Percentiles rank a stretch among this genome's conserved stretches.
phyloP scores from a whole-genome alignment of 2,888 invertebrate genomes.

The Rotaria macrura region DNA sequence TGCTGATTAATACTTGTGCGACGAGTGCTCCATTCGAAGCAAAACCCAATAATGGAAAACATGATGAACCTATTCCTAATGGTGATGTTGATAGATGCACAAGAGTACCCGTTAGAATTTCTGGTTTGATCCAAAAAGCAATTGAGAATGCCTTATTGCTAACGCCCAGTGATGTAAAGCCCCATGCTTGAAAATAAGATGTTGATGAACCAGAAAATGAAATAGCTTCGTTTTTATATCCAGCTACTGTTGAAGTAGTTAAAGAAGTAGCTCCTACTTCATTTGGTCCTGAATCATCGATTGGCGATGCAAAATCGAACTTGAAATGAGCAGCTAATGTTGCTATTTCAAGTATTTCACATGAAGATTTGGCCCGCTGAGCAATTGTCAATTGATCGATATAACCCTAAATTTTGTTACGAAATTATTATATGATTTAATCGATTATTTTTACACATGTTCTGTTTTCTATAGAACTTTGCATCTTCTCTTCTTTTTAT shows the following conservation, averaged over 20 bases:
- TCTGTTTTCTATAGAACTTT: too few species aligned
- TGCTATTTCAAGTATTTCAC: not conserved
- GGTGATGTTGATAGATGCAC: not conserved
- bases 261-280: not conserved
- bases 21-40: not conserved
- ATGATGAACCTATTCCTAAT: not conserved
- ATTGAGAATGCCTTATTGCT: not conserved
- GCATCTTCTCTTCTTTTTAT: too few species aligned
- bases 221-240: not conserved
- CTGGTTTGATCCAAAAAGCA: not conserved
- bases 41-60: slow-evolving; percentile 13
- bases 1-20: not conserved
- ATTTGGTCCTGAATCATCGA: not conserved
- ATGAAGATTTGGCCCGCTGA: not conserved
- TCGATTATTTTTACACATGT: too few species aligned
- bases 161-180: not conserved
- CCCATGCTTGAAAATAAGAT: not conserved
- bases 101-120: not conserved
- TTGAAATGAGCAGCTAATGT: not conserved
- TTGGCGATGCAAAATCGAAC: not conserved
- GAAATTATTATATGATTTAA: too few species aligned
- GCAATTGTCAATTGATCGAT: not conserved
- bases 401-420: not conserved
- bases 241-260: not conserved
- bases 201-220: not conserved